Conservation (phyloP, 2,888 invertebrate species). For the Nebria brevicollis region DNA sequence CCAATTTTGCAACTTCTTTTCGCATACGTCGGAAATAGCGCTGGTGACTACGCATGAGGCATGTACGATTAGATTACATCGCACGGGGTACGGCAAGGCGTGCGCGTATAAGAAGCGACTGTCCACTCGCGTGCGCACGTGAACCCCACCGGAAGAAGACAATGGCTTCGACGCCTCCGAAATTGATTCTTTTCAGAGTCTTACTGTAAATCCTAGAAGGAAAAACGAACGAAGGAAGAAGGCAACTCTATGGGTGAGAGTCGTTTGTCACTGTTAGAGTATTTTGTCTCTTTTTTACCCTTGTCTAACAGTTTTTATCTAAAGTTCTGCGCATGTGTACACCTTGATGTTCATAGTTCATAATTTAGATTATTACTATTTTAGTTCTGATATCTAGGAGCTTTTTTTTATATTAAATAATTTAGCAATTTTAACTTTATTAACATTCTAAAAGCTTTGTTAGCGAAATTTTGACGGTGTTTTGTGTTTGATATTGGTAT, state of each 20-base stretch:
- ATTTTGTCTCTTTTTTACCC: slow-evolving; percentile 51
- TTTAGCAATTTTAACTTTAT: too few relatives aligned
- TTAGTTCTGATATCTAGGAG: too few relatives aligned
- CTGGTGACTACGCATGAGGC: slow-evolving; percentile 26
- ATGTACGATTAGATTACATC: slow-evolving; percentile 19
- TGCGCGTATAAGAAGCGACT: neutral
- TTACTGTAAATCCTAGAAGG: slow-evolving; percentile 52
- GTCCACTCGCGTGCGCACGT: slow-evolving; percentile 19
- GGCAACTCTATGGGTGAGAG: slow-evolving; percentile 50
- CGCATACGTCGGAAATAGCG: neutral
- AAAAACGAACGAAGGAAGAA: slow-evolving; percentile 50
- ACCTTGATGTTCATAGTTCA: too few relatives aligned
- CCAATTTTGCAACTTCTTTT: neutral
- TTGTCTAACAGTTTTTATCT: neutral
- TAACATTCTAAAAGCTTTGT: too few relatives aligned
- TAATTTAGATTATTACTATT: too few relatives aligned
- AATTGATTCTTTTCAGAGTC: slow-evolving; percentile 54
- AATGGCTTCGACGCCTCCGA: slow-evolving; percentile 52
- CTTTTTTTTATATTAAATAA: too few relatives aligned
- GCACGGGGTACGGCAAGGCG: neutral
- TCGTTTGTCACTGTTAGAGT: slow-evolving; percentile 54
- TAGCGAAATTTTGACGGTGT: too few relatives aligned
- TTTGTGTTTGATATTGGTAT: neutral
- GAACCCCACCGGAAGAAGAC: slow-evolving; percentile 45
- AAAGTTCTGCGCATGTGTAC: neutral